Evolutionary conservation across 1,140 invertebrate species (phyloP).

Genomic region (Agraylea sexmaculata): DNA sequence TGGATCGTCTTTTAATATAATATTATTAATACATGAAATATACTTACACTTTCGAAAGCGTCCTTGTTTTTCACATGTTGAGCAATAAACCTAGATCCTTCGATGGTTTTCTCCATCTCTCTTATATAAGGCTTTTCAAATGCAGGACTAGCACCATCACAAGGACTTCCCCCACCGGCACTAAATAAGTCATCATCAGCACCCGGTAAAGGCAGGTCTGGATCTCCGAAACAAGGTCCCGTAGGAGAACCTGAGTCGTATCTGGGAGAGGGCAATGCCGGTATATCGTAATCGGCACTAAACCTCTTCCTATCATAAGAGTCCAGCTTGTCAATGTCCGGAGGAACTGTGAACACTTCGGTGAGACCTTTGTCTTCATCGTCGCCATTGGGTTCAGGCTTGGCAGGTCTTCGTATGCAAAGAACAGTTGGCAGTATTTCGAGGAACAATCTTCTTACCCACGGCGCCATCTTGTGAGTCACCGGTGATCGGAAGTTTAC

Average conservation of each 20-base stretch:
- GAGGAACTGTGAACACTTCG: constrained; percentile 58
- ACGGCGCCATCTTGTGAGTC: constrained; percentile 87
- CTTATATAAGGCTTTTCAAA: constrained; percentile 63
- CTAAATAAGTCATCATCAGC: constrained; percentile 72
- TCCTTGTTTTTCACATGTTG: constrained; percentile 91
- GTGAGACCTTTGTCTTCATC: constrained; percentile 58
- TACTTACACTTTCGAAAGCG: constrained; percentile 84
- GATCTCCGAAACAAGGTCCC: constrained; percentile 49
- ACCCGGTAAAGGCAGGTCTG: constrained; percentile 55
- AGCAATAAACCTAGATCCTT: constrained; percentile 84
- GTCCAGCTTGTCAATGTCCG: constrained; percentile 58
- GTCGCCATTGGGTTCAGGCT: constrained; percentile 48
- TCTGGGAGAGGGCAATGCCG: constrained; percentile 45
- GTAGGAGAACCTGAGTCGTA: constrained; percentile 40
- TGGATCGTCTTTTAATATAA: no score
- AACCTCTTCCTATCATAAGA: constrained; percentile 50
- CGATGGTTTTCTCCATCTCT: constrained; percentile 78
- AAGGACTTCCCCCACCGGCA: constrained; percentile 45
- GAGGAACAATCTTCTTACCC: constrained; percentile 83
- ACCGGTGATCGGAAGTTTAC: constrained; percentile 97
- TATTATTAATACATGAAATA: no score
- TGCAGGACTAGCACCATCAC: constrained; percentile 55
- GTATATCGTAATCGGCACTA: constrained; percentile 60
- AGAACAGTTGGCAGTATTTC: constrained; percentile 77
- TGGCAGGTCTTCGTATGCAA: constrained; percentile 72